Percentiles rank a stretch among this genome's conserved stretches.
Conservation (phyloP, 2,113 vertebrate species). For the Sminthopsis crassicaudata region DNA sequence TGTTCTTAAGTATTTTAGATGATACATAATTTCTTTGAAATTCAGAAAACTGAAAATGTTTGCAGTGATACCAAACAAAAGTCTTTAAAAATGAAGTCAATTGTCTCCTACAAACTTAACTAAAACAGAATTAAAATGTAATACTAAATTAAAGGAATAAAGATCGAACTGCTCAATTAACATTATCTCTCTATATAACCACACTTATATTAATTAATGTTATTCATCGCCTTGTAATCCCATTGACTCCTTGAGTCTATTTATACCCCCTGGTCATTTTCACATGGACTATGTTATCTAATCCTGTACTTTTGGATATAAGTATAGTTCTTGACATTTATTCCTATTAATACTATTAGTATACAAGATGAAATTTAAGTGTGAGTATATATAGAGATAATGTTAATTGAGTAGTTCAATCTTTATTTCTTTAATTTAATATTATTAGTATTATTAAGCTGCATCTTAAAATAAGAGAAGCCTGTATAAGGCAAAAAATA, state of each 20-base stretch:
- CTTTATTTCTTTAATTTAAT: not conserved
- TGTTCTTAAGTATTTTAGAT: not conserved
- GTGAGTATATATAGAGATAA: not conserved
- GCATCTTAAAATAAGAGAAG: not conserved
- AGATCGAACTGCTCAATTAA: not conserved
- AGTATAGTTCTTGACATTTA: not conserved
- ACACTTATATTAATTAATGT: too few species aligned
- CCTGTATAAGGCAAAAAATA: not conserved
- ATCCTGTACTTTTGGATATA: not conserved
- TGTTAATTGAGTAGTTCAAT: not conserved
- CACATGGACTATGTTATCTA: not conserved
- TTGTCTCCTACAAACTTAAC: not conserved
- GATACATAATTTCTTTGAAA: not conserved
- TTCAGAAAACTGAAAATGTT: not conserved
- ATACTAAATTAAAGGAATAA: not conserved
- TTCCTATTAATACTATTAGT: not conserved
- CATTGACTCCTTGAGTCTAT: too few species aligned
- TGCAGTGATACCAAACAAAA: not conserved
- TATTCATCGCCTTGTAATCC: too few species aligned
- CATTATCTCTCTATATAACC: not conserved
- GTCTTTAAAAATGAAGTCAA: constrained; percentile 24
- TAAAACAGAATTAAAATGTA: not conserved
- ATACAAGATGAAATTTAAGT: not conserved
- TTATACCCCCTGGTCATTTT: too few species aligned
- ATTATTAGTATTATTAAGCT: not conserved